Evolutionary conservation across 2,888 invertebrate species (phyloP).

Genomic region (Pandemis cinnamomeana): DNA sequence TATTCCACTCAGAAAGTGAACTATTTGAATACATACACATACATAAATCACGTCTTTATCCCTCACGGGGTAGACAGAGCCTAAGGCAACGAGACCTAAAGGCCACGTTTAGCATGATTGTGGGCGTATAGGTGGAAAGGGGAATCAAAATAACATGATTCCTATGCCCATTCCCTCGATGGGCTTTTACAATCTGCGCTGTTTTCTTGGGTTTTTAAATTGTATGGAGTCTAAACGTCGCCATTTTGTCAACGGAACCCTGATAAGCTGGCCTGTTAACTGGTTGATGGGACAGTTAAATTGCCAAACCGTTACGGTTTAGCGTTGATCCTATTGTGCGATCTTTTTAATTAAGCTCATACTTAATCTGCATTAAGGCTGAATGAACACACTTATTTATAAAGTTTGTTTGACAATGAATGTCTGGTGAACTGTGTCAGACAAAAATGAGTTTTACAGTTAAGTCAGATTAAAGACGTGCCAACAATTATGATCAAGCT

Average conservation of each 20-base stretch:
- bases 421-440: not conserved
- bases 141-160: too few relatives aligned
- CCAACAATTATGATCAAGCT: not conserved
- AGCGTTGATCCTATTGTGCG: slow-evolving; percentile 34
- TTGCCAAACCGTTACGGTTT: slow-evolving; percentile 27
- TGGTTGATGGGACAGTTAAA: slow-evolving; percentile 27
- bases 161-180: too few relatives aligned
- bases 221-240: not conserved
- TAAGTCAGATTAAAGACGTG: not conserved
- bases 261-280: slow-evolving; percentile 16
- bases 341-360: slow-evolving; percentile 33
- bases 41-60: too few relatives aligned
- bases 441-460: not conserved
- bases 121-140: too few relatives aligned
- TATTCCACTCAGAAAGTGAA: too few relatives aligned
- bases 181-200: too few relatives aligned
- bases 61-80: too few relatives aligned
- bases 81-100: too few relatives aligned
- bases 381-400: not conserved
- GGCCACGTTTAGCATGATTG: too few relatives aligned
- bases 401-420: not conserved
- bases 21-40: too few relatives aligned
- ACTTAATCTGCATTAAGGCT: slow-evolving; percentile 32
- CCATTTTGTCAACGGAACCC: not conserved
- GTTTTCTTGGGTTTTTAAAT: too few relatives aligned